Evolutionary conservation across 2,888 invertebrate species (phyloP), one percentile per base, ranked within the genome.

Genomic region (Venusia cambrica): DNA sequence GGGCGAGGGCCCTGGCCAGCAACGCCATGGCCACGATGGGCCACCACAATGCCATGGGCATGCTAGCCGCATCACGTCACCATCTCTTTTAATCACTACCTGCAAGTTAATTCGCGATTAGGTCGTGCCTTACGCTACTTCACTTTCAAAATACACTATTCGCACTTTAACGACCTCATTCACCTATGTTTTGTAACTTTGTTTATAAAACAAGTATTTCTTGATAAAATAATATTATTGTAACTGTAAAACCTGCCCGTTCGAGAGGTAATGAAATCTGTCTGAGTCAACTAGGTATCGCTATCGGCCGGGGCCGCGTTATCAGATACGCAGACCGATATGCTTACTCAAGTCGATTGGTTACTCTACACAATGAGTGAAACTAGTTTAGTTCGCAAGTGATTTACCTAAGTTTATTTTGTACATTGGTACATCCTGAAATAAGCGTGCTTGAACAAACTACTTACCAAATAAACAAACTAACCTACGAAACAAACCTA

Each of bases 11-110:
- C 34, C 52, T 62, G 55, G 64, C 72, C 36, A 49, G 55, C 51
- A 80, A 63, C 64, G 63, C 67, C 35, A 66, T n/a, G n/a, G n/a
- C 53, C 61, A 73, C 32, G 14, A 76, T 43, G 45, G 55, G 64
- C 80, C 76, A 79, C 76, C 77, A 77, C 58, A 59, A 62, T 60
- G 59, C 48, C 69, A 70, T 64, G 57, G 66, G 73, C 85, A 83
- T 83, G 60, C 66, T 74, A 45, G 36, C 37, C 25, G 42, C 42
- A 45, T 83, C 73, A 83, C 70, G 83, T 83, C 71, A 84, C 80
- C 85, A 87, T 85, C 48, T 61, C 78, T 74, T 49, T 48, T 46
- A 51, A 35, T 51, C 51, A 55, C 50, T 24, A 48, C 56, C 72
- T 74, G 69, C 3, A 66, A 73, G 37, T 25, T 39, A 49, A 18